Conservation (phyloP, 2,888 invertebrate genomes). For the Lysandra bellargus region DNA sequence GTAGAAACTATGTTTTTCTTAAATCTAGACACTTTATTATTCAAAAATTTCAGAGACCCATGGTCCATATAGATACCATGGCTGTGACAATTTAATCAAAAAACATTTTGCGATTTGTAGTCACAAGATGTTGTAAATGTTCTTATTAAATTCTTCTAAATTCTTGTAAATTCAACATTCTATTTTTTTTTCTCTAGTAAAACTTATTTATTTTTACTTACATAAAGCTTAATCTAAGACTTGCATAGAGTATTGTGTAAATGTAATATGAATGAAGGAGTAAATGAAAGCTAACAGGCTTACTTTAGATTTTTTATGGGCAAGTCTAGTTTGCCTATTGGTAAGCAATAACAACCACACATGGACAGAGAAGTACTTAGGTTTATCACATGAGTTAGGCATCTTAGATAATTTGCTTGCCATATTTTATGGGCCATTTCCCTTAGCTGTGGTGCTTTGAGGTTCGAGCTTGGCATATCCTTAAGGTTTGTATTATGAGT, state of each 20-base stretch:
- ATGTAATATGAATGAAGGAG: neutral
- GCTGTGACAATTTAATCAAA: neutral
- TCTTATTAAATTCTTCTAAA: no score
- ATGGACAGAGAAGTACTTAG: neutral
- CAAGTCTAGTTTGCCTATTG: neutral
- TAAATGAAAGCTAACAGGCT: neutral
- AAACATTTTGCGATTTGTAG: neutral
- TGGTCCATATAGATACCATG: neutral
- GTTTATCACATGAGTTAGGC: neutral
- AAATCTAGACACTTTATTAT: neutral
- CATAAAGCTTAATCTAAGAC: neutral
- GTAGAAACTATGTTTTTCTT: conserved; percentile 21
- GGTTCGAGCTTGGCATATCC: no score
- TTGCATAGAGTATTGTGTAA: conserved; percentile 1
- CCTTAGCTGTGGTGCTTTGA: no score
- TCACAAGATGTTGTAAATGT: neutral
- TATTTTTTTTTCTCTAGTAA: neutral
- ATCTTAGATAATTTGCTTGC: no score
- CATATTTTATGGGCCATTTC: no score
- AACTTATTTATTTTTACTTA: neutral
- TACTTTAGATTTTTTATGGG: neutral
- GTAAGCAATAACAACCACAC: neutral
- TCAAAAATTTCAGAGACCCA: neutral
- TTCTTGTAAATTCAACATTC: no score
- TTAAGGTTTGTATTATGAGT: no score